These are phyloP conservation scores for Gonocerus acuteangulatus DNA, from an alignment of 2,888 invertebrate genomes.

Conservation along the genomic window DNA sequence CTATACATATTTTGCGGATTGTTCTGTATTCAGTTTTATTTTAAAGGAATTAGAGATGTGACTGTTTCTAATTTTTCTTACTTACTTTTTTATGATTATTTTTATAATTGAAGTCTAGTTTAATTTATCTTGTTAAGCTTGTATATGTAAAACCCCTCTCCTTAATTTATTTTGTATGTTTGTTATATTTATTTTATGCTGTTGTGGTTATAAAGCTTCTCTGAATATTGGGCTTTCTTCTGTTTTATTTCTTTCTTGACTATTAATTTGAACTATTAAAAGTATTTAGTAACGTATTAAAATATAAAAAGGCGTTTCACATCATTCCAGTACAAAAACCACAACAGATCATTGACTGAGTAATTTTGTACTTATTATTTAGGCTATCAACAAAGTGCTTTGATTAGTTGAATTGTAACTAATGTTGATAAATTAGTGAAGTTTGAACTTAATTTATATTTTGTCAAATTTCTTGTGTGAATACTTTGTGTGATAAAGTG, in stretches of 20 bases:
- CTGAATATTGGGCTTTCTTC: neutral
- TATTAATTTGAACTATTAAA: too few relatives aligned
- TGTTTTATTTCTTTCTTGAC: neutral
- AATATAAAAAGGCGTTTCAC: too few relatives aligned
- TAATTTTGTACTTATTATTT: constrained; percentile 19
- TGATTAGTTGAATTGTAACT: constrained; percentile 14
- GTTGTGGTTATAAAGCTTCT: neutral
- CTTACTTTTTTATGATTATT: neutral
- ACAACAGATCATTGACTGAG: constrained; percentile 29
- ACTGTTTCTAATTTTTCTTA: neutral
- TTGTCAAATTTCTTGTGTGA: constrained; percentile 8
- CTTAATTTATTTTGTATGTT: neutral
- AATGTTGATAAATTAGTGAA: constrained; percentile 15
- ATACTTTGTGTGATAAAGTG: neutral
- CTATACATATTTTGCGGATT: neutral
- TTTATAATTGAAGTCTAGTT: neutral
- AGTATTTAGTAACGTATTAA: too few relatives aligned
- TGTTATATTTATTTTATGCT: neutral
- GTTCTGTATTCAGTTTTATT: neutral
- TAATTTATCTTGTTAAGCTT: too few relatives aligned
- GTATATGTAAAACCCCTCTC: neutral
- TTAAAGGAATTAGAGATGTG: neutral
- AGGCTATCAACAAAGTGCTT: constrained; percentile 24
- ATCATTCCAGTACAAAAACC: neutral
- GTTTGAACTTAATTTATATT: constrained; percentile 11